These are phyloP conservation scores for Cyclargus thomasi DNA, from an alignment of 1,140 invertebrate genomes.

Conservation along the genomic window DNA sequence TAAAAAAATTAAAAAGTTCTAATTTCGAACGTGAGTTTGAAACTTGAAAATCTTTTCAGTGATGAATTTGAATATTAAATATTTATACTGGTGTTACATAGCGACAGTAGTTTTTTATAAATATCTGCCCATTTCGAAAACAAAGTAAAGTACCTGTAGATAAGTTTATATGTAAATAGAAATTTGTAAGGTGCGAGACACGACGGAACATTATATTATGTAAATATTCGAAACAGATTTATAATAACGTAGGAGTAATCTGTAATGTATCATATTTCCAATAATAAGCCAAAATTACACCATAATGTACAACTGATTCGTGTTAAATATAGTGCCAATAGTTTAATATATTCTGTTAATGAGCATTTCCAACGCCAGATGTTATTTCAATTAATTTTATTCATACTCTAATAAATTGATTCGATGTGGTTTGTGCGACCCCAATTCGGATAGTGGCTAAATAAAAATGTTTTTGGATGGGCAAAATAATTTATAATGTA, in stretches of 20 bases:
- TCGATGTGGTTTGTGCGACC: neutral
- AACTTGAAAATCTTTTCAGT: no score
- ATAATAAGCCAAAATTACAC: constrained; percentile 58
- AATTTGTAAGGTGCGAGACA: constrained; percentile 17
- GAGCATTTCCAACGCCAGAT: neutral
- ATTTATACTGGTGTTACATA: constrained; percentile 5
- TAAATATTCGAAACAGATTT: constrained; percentile 6
- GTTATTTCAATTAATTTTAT: constrained; percentile 5
- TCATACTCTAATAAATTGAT: neutral
- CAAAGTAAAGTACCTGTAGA: constrained; percentile 57
- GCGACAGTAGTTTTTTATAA: constrained; percentile 4
- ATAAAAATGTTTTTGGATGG: neutral
- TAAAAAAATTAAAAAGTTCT: constrained; percentile 40
- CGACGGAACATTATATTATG: neutral
- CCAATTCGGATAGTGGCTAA: neutral
- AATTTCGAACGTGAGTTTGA: neutral
- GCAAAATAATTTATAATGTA: neutral
- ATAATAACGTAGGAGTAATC: neutral
- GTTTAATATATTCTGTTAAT: constrained; percentile 28
- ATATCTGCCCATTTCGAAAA: constrained; percentile 7
- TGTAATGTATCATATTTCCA: constrained; percentile 11
- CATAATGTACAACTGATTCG: constrained; percentile 61
- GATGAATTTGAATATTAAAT: neutral
- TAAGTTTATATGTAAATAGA: constrained; percentile 65
- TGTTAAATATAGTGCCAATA: constrained; percentile 59